Evolutionary conservation across 2,797 vertebrate species (phyloP).

Genomic region (Coendou prehensilis): DNA sequence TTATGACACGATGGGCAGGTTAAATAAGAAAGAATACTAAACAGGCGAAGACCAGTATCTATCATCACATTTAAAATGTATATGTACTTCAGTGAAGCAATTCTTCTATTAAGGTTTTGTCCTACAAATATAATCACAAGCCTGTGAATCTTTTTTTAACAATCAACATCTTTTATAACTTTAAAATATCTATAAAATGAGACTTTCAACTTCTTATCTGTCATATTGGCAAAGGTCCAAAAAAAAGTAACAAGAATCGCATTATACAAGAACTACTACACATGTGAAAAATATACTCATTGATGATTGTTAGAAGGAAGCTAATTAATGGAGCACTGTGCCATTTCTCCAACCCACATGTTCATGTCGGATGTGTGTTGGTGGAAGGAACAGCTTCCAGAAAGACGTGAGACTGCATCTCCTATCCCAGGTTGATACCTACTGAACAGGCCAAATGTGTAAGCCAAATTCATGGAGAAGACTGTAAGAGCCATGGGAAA

Average conservation of each 20-base stretch:
- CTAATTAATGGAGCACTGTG: neutral
- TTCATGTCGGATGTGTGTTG: neutral
- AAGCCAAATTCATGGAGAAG: neutral
- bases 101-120: neutral
- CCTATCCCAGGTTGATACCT: neutral
- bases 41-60: neutral
- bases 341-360: neutral
- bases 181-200: conserved; percentile 47
- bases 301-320: conserved; percentile 5
- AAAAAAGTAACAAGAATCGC: conserved; percentile 4
- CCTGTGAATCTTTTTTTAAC: neutral
- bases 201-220: neutral
- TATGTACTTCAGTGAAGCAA: conserved; percentile 16
- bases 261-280: conserved; percentile 4
- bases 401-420: neutral
- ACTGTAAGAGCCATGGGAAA: neutral
- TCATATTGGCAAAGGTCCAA: neutral
- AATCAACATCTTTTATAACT: conserved; percentile 29
- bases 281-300: neutral
- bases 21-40: neutral
- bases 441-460: neutral
- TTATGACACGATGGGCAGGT: neutral
- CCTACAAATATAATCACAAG: conserved; percentile 6
- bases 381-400: neutral
- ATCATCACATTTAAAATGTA: conserved; percentile 30